Evolutionary conservation across 1,140 invertebrate genomes (phyloP).

Genomic region (Rhynchophorus ferrugineus): DNA sequence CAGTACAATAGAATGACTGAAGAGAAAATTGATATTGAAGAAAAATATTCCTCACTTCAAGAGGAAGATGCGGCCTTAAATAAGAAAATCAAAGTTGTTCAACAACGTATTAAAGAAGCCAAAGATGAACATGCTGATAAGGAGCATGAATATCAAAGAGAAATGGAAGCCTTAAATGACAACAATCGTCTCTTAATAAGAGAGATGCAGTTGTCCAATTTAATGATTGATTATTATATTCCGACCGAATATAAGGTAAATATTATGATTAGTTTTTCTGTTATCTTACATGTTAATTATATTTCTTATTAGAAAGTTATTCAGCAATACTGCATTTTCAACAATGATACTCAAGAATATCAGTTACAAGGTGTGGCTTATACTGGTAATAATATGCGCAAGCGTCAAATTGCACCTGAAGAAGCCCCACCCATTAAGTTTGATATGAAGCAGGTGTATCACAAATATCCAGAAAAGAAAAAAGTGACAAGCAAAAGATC

Average conservation of each 20-base stretch:
- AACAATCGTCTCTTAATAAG: conserved; percentile 81
- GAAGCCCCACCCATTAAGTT: conserved; percentile 23
- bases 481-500: conserved; percentile 24
- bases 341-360: conserved; percentile 98
- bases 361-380: conserved; percentile 97
- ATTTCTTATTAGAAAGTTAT: conserved; percentile 65
- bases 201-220: conserved; percentile 85
- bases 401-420: conserved; percentile 41
- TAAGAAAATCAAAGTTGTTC: conserved; percentile 87
- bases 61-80: conserved; percentile 90
- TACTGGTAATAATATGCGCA: conserved; percentile 97
- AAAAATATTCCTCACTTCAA: conserved; percentile 88
- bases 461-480: conserved; percentile 34
- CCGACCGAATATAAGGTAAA: conserved; percentile 72
- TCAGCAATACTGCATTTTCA: conserved; percentile 90
- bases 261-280: conserved; percentile 8
- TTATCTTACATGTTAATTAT: background rate
- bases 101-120: conserved; percentile 68
- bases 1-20: conserved; percentile 82
- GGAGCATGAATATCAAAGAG: conserved; percentile 88
- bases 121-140: conserved; percentile 84
- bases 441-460: conserved; percentile 36
- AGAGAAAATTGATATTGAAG: conserved; percentile 91
- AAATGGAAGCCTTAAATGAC: conserved; percentile 93
- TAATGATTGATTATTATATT: conserved; percentile 83